A percentile compares a stretch with the other conserved stretches of the same genome.
Evolutionary conservation across 2,797 vertebrate species (phyloP).

Genomic region (Telmatherina bonti): DNA sequence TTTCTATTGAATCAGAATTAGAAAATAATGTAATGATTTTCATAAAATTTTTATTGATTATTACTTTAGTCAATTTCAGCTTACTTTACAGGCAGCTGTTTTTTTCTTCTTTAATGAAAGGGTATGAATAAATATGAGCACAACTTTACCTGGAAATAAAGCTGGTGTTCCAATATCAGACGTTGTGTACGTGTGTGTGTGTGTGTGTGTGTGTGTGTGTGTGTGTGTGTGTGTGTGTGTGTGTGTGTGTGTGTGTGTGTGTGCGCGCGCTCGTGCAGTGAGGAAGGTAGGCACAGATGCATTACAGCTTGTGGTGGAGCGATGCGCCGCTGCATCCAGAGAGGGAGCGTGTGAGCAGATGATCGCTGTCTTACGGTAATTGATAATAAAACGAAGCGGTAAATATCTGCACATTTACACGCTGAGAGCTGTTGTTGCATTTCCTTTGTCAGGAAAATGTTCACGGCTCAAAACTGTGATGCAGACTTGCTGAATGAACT

Average conservation of each 20-base stretch:
- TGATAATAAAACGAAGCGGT: constrained; percentile 20
- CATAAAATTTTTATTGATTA: too few relatives aligned
- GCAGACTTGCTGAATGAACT: neutral
- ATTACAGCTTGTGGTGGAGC: constrained; percentile 89
- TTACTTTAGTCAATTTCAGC: too few relatives aligned
- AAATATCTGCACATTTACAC: constrained; percentile 25
- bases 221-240: constrained; percentile 28
- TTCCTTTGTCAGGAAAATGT: neutral
- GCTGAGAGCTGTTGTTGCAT: neutral
- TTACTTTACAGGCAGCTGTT: too few relatives aligned
- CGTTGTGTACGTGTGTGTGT: constrained; percentile 19
- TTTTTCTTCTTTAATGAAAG: too few relatives aligned
- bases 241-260: constrained; percentile 26
- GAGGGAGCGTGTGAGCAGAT: constrained; percentile 84
- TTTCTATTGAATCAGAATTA: too few relatives aligned
- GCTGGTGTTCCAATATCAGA: neutral
- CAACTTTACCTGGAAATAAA: too few relatives aligned
- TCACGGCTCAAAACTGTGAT: neutral
- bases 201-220: constrained; percentile 20
- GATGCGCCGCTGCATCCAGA: constrained; percentile 83
- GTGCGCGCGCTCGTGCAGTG: constrained; percentile 80
- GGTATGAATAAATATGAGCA: too few relatives aligned
- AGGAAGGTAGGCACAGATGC: constrained; percentile 90
- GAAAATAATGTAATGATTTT: too few relatives aligned
- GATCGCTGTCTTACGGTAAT: constrained; percentile 89